Percentiles rank a stretch among this genome's conserved stretches.
phyloP scores from a whole-genome alignment of 2,797 vertebrate species.

The Simalia tracyae region DNA sequence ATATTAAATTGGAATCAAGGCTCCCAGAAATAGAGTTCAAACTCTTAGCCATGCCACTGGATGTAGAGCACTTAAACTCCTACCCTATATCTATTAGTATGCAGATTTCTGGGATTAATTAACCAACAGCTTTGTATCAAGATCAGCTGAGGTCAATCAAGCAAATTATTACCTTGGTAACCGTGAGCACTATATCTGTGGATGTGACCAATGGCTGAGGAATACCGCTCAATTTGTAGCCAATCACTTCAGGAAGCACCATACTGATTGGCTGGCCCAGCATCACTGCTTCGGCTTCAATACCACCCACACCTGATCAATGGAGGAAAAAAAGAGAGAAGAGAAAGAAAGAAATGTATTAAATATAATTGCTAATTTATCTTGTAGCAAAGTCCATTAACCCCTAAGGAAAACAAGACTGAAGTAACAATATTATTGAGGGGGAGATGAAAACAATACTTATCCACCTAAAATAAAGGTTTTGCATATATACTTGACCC shows the following conservation, averaged over 20 bases:
- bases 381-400: neutral
- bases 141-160: neutral
- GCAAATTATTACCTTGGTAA: slow-evolving; percentile 86
- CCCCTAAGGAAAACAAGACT: neutral
- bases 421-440: neutral
- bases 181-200: slow-evolving; percentile 96
- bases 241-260: slow-evolving; percentile 95
- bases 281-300: slow-evolving; percentile 98
- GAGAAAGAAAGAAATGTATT: too few species aligned
- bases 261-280: slow-evolving; percentile 97
- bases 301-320: slow-evolving; percentile 90
- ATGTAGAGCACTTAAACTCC: neutral
- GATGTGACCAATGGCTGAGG: slow-evolving; percentile 89
- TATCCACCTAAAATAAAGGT: neutral
- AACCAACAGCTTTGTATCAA: neutral
- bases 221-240: slow-evolving; percentile 86
- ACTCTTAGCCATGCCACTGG: neutral
- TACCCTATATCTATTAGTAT: neutral
- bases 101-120: neutral
- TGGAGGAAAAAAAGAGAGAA: neutral
- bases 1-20: neutral
- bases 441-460: fast-evolving
- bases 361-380: neutral
- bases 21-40: neutral
- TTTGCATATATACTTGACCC: neutral